phyloP scores from a whole-genome alignment of 1,140 invertebrate species.

The Drosophila arizonae region DNA sequence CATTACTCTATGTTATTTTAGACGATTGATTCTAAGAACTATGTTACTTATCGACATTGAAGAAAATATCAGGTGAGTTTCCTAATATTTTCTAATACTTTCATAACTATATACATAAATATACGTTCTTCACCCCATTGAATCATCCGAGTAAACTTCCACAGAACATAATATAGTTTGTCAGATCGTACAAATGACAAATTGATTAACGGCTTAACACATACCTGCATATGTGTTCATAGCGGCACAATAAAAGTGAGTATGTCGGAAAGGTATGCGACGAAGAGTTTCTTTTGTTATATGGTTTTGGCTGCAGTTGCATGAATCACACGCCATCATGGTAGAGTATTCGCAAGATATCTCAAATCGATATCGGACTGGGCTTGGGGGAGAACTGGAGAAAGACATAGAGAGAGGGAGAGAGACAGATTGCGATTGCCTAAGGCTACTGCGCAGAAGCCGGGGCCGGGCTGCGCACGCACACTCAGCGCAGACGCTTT shows the following conservation, averaged over 20 bases:
- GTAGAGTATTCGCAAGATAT: slow-evolving; percentile 44
- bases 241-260: neutral
- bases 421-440: neutral
- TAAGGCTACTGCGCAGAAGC: slow-evolving; percentile 8
- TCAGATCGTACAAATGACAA: neutral
- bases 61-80: too few species aligned
- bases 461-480: slow-evolving; percentile 24
- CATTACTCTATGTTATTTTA: too few species aligned
- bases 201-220: neutral
- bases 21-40: too few species aligned
- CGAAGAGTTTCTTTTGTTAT: slow-evolving; percentile 4
- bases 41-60: too few species aligned
- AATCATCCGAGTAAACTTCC: neutral
- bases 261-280: slow-evolving; percentile 18
- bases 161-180: too few species aligned
- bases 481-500: slow-evolving; percentile 31
- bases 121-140: too few species aligned
- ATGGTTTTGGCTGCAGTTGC: slow-evolving; percentile 24
- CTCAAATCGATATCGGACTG: slow-evolving; percentile 12
- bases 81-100: too few species aligned
- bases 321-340: slow-evolving; percentile 26
- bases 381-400: neutral
- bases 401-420: neutral
- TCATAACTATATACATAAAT: too few species aligned
- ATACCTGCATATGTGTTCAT: too few species aligned